Base-by-base conservation (phyloP, 2,797 vertebrate species). In the Melanotaenia boesemani region DNA sequence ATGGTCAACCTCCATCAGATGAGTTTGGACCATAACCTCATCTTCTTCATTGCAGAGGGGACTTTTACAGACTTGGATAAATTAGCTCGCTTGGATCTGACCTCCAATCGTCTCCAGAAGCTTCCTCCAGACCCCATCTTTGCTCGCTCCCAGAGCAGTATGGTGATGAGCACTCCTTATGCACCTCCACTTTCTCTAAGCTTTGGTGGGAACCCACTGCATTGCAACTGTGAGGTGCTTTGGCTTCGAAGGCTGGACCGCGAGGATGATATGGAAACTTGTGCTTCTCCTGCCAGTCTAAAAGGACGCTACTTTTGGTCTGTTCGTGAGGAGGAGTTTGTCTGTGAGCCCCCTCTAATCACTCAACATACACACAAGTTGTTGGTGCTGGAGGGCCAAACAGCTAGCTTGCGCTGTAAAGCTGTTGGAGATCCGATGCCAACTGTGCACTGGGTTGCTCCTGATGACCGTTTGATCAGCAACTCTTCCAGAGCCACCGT, bases 231-330 rank as follows among this genome's bases (percentile, higher is more conserved):
- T 2, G 98, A 99, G 80, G 94, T 99, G 13, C 94, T 99, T 56
- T 99, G 98, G 98, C 90, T 99, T 24, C 93, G 98, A 41, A 89
- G 98, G 68, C 93, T 99, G 1, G 96, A 98, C 26, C 92, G 98
- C 3, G 97, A 98, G 0, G 98, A 99, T 0, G 98, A 99, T 60
- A 97, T 99, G 96, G 98, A 99, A 93, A 99, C 98, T 0, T 99
- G 98, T 5, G 98, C 97, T 61, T 99, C 98, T 69, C 98, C 98
- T 0, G 79, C 96, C 0, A 93, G 91, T 65, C 94, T 99, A 37
- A 99, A 99, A 82, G 98, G 98, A 1, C 96, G 97, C 48, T 99
- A 99, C 86, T 99, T 99, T 87, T 99, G 98, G 98, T 97, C 96
- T 0, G 92, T 99, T 12, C 93, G 95, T 0, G 98, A 99, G 65